Base-by-base conservation (phyloP, 1,140 invertebrate species). In the Bombyx mandarina region DNA sequence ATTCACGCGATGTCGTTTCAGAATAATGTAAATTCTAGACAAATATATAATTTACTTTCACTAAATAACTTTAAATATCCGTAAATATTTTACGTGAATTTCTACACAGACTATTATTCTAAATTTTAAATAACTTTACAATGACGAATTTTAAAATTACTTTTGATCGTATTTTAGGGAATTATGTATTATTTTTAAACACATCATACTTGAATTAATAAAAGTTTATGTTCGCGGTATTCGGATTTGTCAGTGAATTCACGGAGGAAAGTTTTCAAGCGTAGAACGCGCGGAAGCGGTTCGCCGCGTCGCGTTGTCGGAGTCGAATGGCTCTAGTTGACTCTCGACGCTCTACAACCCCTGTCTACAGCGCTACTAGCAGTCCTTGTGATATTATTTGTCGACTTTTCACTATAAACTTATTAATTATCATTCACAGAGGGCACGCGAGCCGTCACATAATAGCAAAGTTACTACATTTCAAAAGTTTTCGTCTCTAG, bases 241-340 rank as follows among this genome's bases (percentile, higher is more conserved):
- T 35, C 18, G 10, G 26, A 1, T 50, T 51, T 51, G n/a, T 50
- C 8, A 0, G 9, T 50, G 8, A 35, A 35, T 51, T 51, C 7
- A 57, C 71, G 65, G 43, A 49, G 56, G 65, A 76, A 81, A 78
- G 65, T 76, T 81, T 72, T 67, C 62, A 63, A 54, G 54, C 66
- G 65, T 47, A 43, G 51, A 51, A 56, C 53, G 45, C 61, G 47
- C n/a, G 61, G 58, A 70, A 60, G 60, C 76, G 75, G 71, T 65
- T 55, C 48, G 69, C 64, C 69, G 65, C 72, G 64, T 26, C 71
- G 71, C 58, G 68, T n/a, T 61, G 60, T 71, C 58, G 63, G 58
- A 66, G 65, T 56, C 73, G 72, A 79, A 76, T 82, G 77, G 52
- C 58, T 35, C 43, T 57, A 52, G 26, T n/a, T 43, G 26, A 55